Evolutionary conservation across 1,140 invertebrate species (phyloP).

Genomic region (Lordiphosa mommai): DNA sequence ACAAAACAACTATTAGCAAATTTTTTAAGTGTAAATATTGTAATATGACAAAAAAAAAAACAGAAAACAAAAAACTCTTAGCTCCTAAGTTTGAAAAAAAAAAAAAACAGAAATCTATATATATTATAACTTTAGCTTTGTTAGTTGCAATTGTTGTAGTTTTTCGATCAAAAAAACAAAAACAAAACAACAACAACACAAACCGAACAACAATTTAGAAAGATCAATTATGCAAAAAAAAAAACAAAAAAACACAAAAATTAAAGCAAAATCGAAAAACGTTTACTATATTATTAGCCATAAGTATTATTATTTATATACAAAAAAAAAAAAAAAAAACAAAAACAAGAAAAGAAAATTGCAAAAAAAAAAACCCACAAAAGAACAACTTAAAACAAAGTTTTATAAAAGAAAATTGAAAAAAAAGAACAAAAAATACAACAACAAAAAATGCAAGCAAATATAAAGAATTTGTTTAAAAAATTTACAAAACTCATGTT

Average conservation of each 20-base stretch:
- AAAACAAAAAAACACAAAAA: constrained; percentile 19
- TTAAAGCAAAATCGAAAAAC: constrained; percentile 59
- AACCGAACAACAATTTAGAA: constrained; percentile 39
- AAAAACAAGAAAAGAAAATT: constrained; percentile 59
- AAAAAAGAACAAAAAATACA: constrained; percentile 26
- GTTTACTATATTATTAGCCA: constrained; percentile 74
- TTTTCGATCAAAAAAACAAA: constrained; percentile 67
- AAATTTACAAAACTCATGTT: constrained; percentile 8
- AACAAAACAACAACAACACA: constrained; percentile 4
- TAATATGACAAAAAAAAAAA: constrained; percentile 42
- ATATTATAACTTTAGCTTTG: constrained; percentile 69
- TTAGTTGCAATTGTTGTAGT: constrained; percentile 76
- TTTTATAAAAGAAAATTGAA: constrained; percentile 65
- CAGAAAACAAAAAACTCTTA: constrained; percentile 47
- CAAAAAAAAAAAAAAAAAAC: constrained; percentile 37
- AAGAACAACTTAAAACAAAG: constrained; percentile 74
- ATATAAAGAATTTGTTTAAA: constrained; percentile 70
- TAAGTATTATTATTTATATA: constrained; percentile 79
- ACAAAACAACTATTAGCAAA: constrained; percentile 60
- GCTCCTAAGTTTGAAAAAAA: constrained; percentile 47
- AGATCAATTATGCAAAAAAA: constrained; percentile 53
- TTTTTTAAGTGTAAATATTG: constrained; percentile 73
- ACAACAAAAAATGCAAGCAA: constrained; percentile 49
- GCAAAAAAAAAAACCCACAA: constrained; percentile 39
- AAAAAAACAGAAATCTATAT: constrained; percentile 38